phyloP scores from a whole-genome alignment of 2,797 vertebrate species.

The Smutsia temminckii region DNA sequence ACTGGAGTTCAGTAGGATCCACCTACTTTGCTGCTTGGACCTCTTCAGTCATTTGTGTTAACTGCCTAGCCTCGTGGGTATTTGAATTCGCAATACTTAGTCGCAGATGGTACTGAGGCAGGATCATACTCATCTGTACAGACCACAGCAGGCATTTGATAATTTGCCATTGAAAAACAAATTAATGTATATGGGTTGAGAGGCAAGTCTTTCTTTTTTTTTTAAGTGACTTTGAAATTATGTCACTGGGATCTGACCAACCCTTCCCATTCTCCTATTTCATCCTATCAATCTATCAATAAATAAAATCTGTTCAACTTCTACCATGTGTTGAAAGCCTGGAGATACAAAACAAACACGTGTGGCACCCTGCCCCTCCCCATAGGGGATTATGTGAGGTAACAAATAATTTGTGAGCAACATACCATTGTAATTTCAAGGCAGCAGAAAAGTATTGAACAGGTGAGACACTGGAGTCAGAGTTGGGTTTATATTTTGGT shows the following conservation, averaged over 20 bases:
- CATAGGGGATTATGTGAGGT: background rate
- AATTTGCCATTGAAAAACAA: background rate
- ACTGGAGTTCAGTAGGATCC: background rate
- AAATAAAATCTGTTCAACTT: background rate
- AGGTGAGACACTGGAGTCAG: background rate
- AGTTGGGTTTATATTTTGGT: background rate
- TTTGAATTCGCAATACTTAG: background rate
- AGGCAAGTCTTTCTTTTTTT: background rate
- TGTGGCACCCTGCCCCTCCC: background rate
- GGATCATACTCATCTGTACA: background rate
- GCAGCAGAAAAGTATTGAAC: background rate
- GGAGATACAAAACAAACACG: background rate
- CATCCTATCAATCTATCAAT: background rate
- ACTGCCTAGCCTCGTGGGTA: background rate
- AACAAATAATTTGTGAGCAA: background rate
- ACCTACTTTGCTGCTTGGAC: background rate
- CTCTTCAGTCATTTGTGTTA: background rate
- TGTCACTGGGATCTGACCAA: background rate
- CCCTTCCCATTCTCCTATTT: background rate
- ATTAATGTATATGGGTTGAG: background rate
- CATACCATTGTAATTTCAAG: background rate
- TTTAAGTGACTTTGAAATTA: background rate
- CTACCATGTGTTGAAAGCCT: background rate
- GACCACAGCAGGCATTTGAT: background rate
- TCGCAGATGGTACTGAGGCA: background rate